phyloP scores from a whole-genome alignment of 1,140 invertebrate genomes.

The Lerema accius region DNA sequence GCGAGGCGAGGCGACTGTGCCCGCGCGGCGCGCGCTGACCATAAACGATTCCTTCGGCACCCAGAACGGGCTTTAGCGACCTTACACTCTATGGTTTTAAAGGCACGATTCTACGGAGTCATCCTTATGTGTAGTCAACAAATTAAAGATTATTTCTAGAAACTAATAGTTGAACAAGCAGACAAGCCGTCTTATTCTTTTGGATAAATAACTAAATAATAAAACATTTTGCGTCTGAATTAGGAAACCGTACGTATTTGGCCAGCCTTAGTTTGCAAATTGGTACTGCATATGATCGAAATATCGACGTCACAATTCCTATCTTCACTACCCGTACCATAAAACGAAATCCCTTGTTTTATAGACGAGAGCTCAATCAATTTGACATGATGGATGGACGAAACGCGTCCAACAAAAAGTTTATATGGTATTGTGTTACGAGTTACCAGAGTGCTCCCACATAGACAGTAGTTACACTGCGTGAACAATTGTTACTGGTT shows the following conservation, averaged over 20 bases:
- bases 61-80: slow-evolving; percentile 1
- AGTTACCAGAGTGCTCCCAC: background rate
- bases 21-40: slow-evolving; percentile 29
- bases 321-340: no score
- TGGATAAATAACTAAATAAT: no score
- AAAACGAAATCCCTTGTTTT: background rate
- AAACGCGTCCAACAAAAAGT: slow-evolving; percentile 10
- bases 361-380: background rate
- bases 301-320: no score
- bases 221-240: no score
- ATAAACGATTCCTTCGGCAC: slow-evolving; percentile 23
- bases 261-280: no score
- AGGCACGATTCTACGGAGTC: no score
- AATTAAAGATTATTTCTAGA: no score
- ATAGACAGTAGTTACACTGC: slow-evolving; percentile 1
- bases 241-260: no score
- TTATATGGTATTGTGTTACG: slow-evolving; percentile 10
- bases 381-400: slow-evolving; percentile 10
- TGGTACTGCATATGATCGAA: no score
- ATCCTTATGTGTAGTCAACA: no score
- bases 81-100: slow-evolving; percentile 17
- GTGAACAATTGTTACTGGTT: slow-evolving; percentile 18
- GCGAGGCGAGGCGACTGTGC: slow-evolving; percentile 65
- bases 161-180: no score
- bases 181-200: no score